phyloP scores from a whole-genome alignment of 2,888 invertebrate species.

The Nineta flava region DNA sequence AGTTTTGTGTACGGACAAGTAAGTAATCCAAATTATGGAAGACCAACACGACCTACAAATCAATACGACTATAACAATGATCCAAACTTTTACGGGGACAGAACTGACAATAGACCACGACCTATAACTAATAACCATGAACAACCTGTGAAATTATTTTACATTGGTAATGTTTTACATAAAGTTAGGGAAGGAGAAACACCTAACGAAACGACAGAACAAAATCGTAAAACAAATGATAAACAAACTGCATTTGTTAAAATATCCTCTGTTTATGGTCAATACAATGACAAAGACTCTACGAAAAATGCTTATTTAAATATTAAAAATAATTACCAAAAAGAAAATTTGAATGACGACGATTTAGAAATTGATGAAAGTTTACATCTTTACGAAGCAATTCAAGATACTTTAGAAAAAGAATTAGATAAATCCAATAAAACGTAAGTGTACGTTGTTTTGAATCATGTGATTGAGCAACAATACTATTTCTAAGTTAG shows the following conservation, averaged over 20 bases:
- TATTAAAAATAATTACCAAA: background rate
- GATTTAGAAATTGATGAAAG: background rate
- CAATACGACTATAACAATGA: background rate
- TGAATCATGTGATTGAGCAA: too few relatives aligned
- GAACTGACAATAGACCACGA: background rate
- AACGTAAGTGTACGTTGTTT: too few relatives aligned
- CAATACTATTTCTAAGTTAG: too few relatives aligned
- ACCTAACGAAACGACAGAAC: background rate
- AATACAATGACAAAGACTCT: background rate
- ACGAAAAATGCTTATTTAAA: background rate
- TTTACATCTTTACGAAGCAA: background rate
- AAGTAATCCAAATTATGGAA: background rate
- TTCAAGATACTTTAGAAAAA: background rate
- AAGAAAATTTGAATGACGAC: background rate
- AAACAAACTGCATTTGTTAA: background rate
- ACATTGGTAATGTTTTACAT: constrained; percentile 30
- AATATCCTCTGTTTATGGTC: background rate
- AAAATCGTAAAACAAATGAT: background rate
- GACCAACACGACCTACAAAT: background rate
- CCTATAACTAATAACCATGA: background rate
- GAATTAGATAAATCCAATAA: too few relatives aligned
- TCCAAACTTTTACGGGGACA: background rate
- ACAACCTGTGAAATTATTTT: constrained; percentile 25
- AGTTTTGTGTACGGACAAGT: background rate
- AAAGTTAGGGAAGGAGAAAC: constrained; percentile 21